Evolutionary conservation across 2,888 invertebrate species (phyloP), one percentile per base, ranked within the genome.

Genomic region (Drosophila robusta): DNA sequence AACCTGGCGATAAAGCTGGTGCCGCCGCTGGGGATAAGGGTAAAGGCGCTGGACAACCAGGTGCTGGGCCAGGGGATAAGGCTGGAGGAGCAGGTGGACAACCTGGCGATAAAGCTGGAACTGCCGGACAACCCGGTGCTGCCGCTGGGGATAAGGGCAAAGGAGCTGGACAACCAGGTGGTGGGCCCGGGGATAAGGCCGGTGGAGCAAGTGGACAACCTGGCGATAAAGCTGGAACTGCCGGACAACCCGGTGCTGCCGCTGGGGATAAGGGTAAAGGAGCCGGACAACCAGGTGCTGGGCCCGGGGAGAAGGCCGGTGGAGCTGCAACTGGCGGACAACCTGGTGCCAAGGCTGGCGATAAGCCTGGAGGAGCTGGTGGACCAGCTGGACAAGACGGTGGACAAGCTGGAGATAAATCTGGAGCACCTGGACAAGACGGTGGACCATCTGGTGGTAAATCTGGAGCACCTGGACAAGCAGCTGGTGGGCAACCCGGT

Each of bases 21-120:
- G 49, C 54, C 32, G 39, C 5, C 1, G 45, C 64, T 5, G 36
- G 18, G 11, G 60, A 24, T 29, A 52, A 34, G 2, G 67, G 14
- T 16, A 36, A 12, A 16, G 32, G 16, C 4, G 16, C 24, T 2
- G 18, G 18, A 18, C 18, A 18, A 14, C 26, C 26, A 1, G 45
- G 34, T 16, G 18, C 18, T 18, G 18, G 18, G 18, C 18, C 18
- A 1, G 18, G 18, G 18, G 18, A 18, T 18, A 18, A 18, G 18
- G 18, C 18, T 18, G 18, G 18, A 1, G 18, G 18, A 18, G 18
- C 18, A 18, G 18, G 18, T 2, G 18, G 18, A 18, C 18, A 18
- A 22, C 41, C 54, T 32, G 61, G 32, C 5, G 50, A n/a, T 7
- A 24, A 24, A 0, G 1, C 44, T 7, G 22, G 18, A 18, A 34